These are phyloP conservation scores for Bovichtus diacanthus DNA, from an alignment of 2,797 vertebrate genomes.

Conservation along the genomic window DNA sequence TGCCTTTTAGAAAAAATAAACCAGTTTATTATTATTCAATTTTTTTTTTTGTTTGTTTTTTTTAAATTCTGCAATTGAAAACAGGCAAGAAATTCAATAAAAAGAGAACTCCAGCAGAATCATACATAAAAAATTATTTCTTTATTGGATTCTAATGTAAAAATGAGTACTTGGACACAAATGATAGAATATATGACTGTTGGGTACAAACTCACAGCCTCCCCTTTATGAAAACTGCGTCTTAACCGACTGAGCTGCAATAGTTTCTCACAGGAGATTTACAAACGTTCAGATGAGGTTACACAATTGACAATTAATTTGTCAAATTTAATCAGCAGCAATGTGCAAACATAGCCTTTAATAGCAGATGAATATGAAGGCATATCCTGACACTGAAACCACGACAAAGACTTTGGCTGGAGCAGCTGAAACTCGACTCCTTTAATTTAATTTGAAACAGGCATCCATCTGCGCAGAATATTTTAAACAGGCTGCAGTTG, in stretches of 20 bases:
- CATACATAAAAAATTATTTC: neutral
- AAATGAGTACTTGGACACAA: neutral
- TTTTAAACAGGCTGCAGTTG: constrained; percentile 30
- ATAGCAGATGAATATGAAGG: neutral
- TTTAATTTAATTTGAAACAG: constrained; percentile 18
- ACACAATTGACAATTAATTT: neutral
- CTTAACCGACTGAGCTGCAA: neutral
- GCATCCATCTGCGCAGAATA: constrained; percentile 22
- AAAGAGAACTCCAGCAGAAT: neutral
- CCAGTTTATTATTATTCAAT: neutral
- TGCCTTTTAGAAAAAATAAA: neutral
- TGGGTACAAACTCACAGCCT: neutral
- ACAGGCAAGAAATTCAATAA: neutral
- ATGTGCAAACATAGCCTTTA: neutral
- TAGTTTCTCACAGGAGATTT: neutral
- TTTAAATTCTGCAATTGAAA: neutral
- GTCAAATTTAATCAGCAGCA: neutral
- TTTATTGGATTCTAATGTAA: neutral
- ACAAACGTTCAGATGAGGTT: neutral
- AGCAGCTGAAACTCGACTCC: constrained; percentile 29
- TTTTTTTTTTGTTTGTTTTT: neutral
- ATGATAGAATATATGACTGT: neutral
- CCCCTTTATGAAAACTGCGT: neutral
- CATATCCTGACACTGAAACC: neutral
- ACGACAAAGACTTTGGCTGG: neutral